These are phyloP conservation scores for Zele albiditarsus DNA, from an alignment of 2,888 invertebrate species.

Conservation along the genomic window DNA sequence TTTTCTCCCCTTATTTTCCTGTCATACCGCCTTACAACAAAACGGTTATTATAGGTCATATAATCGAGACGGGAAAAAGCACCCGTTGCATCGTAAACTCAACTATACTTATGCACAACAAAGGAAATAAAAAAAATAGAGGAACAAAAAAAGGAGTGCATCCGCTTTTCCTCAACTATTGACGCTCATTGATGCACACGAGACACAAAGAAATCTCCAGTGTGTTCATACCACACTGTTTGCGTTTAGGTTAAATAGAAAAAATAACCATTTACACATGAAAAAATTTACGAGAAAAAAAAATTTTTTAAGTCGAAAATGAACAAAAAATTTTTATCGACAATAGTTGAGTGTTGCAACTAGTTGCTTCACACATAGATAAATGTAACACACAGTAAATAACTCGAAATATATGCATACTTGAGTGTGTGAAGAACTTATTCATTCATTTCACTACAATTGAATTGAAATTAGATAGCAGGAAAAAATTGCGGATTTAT, in stretches of 20 bases:
- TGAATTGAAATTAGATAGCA: background rate
- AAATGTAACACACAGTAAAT: background rate
- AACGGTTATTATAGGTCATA: constrained; percentile 1
- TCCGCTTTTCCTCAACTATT: background rate
- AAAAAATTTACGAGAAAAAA: background rate
- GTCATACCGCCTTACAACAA: background rate
- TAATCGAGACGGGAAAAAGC: background rate
- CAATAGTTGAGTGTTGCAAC: background rate
- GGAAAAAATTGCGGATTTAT: background rate
- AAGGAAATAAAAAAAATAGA: constrained; percentile 8
- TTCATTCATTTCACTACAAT: background rate
- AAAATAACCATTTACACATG: background rate
- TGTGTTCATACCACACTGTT: background rate
- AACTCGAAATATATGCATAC: background rate
- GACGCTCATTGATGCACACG: background rate
- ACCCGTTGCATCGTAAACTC: background rate
- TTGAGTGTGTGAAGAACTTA: background rate
- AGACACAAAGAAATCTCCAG: background rate
- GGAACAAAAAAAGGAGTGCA: background rate
- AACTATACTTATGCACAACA: background rate
- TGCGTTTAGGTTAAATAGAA: background rate
- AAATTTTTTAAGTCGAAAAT: background rate
- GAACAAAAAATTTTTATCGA: background rate
- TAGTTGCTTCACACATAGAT: background rate
- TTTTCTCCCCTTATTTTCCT: background rate